Evolutionary conservation across 30 jellyfish, hydroid and myxozoan species (phyloP).

Genomic region (Rhopilema esculentum): DNA sequence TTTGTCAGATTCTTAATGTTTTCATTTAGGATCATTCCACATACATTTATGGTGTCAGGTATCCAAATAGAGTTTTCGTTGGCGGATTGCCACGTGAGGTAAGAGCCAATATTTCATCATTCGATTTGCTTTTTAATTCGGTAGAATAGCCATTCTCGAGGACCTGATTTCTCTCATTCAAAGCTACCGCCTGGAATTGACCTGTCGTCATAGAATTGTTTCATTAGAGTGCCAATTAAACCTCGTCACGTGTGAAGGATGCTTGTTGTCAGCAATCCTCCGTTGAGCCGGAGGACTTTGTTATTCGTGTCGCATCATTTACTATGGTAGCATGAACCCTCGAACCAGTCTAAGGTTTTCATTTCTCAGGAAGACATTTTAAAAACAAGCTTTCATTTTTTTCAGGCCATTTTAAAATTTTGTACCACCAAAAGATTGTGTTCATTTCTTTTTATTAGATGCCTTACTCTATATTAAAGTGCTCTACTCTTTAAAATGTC

Average conservation of each 20-base stretch:
- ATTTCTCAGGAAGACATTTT: no score
- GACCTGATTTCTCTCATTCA: not conserved
- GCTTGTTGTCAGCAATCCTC: not conserved
- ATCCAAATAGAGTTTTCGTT: slow-evolving; percentile 75
- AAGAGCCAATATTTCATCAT: not conserved
- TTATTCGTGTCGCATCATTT: no score
- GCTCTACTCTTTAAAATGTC: no score
- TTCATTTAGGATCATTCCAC: slow-evolving; percentile 69
- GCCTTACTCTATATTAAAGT: no score
- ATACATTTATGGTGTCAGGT: slow-evolving; percentile 64
- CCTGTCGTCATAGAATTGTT: not conserved
- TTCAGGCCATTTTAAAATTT: no score
- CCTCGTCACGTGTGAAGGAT: not conserved
- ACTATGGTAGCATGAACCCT: no score
- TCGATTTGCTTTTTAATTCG: not conserved
- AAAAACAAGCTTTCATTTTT: no score
- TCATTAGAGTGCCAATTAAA: not conserved
- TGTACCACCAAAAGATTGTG: no score
- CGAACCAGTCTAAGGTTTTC: no score
- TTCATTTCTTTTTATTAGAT: no score
- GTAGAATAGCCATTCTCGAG: not conserved
- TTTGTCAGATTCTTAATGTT: not conserved
- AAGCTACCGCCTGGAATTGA: not conserved
- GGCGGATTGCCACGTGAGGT: slow-evolving; percentile 89
- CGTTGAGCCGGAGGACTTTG: not conserved